A percentile compares a stretch with the other conserved stretches of the same genome.
These are phyloP conservation scores for Antrozous pallidus DNA, from an alignment of 2,797 vertebrate species.

Conservation along the genomic window DNA sequence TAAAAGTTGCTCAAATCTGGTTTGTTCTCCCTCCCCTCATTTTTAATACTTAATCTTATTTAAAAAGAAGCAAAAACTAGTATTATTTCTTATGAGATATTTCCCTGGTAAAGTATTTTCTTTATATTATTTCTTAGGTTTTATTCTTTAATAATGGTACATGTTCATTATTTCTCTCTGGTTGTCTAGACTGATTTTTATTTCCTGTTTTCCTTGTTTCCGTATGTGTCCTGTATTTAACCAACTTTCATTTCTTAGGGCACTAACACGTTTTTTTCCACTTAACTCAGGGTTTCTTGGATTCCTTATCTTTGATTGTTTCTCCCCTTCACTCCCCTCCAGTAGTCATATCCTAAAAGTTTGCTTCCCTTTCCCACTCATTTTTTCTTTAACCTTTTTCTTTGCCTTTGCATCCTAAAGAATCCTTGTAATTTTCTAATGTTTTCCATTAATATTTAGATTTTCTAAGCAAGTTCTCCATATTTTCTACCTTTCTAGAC, in stretches of 20 bases:
- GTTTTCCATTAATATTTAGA: neutral
- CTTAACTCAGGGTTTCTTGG: neutral
- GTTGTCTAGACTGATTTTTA: neutral
- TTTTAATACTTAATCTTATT: neutral
- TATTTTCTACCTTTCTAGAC: slow-evolving; percentile 13
- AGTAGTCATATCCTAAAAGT: neutral
- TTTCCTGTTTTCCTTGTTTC: neutral
- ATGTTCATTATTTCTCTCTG: neutral
- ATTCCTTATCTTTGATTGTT: neutral
- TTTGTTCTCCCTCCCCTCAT: neutral
- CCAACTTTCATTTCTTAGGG: neutral
- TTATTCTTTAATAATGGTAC: neutral
- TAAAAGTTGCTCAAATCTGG: neutral
- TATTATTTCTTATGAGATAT: neutral
- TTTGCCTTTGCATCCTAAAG: neutral
- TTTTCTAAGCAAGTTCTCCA: neutral
- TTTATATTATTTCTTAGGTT: neutral
- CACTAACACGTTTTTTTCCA: neutral
- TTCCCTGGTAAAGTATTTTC: neutral
- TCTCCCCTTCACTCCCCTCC: neutral
- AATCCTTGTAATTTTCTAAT: slow-evolving; percentile 9
- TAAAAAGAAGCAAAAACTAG: neutral
- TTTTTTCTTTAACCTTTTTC: neutral
- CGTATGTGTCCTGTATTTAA: neutral
- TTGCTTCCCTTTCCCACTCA: neutral